Conservation (phyloP, 2,888 invertebrate species). For the Mayetiola destructor region DNA sequence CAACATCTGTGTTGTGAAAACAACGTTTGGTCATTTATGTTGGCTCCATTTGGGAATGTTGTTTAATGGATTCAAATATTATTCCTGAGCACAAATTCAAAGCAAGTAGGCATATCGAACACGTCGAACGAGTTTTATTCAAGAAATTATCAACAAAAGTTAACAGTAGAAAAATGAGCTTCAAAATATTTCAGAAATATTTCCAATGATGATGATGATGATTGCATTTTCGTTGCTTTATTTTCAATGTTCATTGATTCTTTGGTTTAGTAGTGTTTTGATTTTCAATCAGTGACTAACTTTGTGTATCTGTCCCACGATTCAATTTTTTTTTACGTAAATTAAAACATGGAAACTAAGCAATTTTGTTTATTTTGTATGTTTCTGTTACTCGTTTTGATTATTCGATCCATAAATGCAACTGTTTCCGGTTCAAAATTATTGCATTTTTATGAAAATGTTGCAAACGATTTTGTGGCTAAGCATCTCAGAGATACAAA, state of each 20-base stretch:
- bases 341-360: not conserved
- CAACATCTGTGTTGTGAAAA: no score
- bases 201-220: conserved; percentile 1
- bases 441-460: not conserved
- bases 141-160: no score
- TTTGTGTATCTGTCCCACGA: not conserved
- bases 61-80: no score
- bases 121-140: no score
- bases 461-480: not conserved
- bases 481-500: not conserved
- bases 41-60: no score
- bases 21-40: no score
- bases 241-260: not conserved
- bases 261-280: not conserved
- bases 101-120: no score
- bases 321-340: conserved; percentile 1
- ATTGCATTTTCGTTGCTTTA: not conserved
- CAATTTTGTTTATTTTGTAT: not conserved
- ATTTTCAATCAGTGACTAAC: not conserved
- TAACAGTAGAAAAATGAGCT: not conserved
- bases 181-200: not conserved
- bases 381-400: not conserved
- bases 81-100: no score
- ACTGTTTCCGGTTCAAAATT: conserved; percentile 1
- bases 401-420: conserved; percentile 1